Evolutionary conservation across 1,140 invertebrate species (phyloP), one percentile per base, ranked within the genome.

Genomic region (Sitodiplosis mosellana): DNA sequence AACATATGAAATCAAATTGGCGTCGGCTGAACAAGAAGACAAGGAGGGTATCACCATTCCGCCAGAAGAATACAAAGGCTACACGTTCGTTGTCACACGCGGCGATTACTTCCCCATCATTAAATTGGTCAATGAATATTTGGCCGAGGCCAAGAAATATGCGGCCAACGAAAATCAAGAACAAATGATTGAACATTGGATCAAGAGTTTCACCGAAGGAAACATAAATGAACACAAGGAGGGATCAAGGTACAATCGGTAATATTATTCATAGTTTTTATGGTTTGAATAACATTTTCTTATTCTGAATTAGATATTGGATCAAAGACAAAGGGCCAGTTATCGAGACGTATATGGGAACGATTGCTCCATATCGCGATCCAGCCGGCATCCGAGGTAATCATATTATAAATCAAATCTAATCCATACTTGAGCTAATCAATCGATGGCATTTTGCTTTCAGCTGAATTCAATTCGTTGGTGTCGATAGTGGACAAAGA

Each of bases 291-390:
- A n/a, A n/a, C n/a, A n/a, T n/a, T 12, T 17, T 38, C 17, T 38
- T 38, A 14, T 6, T 38, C 2, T 14, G 36, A 5, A 12, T 43
- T 33, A 59, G 60, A 52, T 74, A 70, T 60, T 97, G 92, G 93
- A 90, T 96, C 45, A 82, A 85, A 60, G 85, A 96, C 60, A 91
- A 89, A 65, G 80, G 81, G 49, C 91, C 90, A 14, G 79, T 84
- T 46, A 81, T 94, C 58, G 90, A 95, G 72, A 87, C 80, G 66
- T 92, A 94, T 58, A 90, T 92, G 64, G 91, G 91, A 20, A 95
- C 94, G 59, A 94, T 94, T 57, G 90, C 94, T 68, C 91, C 81
- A 0, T 95, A 94, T 58, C 73, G 87, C 52, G 93, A 97, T 70
- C 93, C 93, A 2, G 85, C 80, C 51, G 91, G 92, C 36, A 79